Evolutionary conservation across 2,888 invertebrate genomes (phyloP).

Genomic region (Tolmerus cingulatus): DNA sequence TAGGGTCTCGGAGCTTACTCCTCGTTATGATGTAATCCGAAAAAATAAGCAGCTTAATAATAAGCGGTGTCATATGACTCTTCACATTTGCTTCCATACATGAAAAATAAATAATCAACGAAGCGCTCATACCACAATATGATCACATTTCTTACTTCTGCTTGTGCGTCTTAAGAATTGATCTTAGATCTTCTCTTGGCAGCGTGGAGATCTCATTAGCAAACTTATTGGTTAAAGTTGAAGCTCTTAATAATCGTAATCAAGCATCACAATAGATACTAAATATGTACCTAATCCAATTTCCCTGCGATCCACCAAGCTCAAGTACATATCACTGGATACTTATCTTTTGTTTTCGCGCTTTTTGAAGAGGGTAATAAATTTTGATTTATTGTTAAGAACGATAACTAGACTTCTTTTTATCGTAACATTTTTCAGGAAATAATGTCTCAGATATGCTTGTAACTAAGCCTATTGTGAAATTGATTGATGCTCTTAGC

Average conservation of each 20-base stretch:
- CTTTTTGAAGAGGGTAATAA: not conserved
- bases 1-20: not conserved
- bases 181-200: not conserved
- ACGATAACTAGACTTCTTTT: not conserved
- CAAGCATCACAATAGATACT: not conserved
- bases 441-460: not conserved
- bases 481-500: not conserved
- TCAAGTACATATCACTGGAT: not conserved
- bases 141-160: not conserved
- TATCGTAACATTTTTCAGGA: not conserved
- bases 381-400: not conserved
- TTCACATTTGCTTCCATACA: not conserved
- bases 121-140: not conserved
- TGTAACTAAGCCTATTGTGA: not conserved
- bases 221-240: not conserved
- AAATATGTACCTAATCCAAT: not conserved
- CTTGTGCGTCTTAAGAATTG: not conserved
- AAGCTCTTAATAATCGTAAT: not conserved
- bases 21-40: not conserved
- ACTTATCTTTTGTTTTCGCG: not conserved
- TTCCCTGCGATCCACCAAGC: not conserved
- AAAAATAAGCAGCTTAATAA: constrained; percentile 14
- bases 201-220: not conserved
- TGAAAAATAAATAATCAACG: not conserved
- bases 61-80: constrained; percentile 48